Evolutionary conservation across 1,140 invertebrate genomes (phyloP), one percentile per base, ranked within the genome.

Genomic region (Helicoverpa armigera): DNA sequence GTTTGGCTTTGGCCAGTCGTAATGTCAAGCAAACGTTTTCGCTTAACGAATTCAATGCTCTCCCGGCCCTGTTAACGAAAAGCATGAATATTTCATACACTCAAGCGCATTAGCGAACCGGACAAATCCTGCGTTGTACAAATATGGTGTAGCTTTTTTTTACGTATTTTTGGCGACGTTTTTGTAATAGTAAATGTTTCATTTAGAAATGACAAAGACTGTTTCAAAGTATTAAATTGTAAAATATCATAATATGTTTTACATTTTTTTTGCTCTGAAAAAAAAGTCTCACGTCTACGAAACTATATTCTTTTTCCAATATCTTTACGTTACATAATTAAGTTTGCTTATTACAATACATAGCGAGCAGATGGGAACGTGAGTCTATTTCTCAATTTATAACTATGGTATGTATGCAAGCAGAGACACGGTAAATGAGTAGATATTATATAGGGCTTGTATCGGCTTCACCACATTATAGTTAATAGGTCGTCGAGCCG

Each of bases 391-490:
- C 35, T 35, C 13, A 14, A 54, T 54, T 5, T 54, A 54, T 3
- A 54, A 53, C 51, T n/a, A 12, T 10, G 2, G 13, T 14, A 14
- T 54, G 13, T n/a, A 54, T n/a, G 53, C 3, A 54, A 13, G 11
- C 51, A 13, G 13, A 60, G 23, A 60, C 23, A 60, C 58, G 23
- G 16, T 31, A 18, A 60, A 4, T 3, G 11, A 60, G 23, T 23
- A 13, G 58, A 29, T 60, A 60, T n/a, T 23, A 60, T 60, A 60
- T 11, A 29, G 9, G 18, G 23, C 58, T 2, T 60, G 58, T 60
- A 60, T 60, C 58, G 58, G 58, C 58, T 60, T 60, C 29, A 60
- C 18, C 58, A 60, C 18, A 60, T 60, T 29, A 60, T 29, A 60
- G 58, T 60, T 60, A 60, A 60, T 60, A 60, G 58, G 18, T 23